Evolutionary conservation across 2,797 vertebrate species (phyloP).

Genomic region (Onychomys arenicola): DNA sequence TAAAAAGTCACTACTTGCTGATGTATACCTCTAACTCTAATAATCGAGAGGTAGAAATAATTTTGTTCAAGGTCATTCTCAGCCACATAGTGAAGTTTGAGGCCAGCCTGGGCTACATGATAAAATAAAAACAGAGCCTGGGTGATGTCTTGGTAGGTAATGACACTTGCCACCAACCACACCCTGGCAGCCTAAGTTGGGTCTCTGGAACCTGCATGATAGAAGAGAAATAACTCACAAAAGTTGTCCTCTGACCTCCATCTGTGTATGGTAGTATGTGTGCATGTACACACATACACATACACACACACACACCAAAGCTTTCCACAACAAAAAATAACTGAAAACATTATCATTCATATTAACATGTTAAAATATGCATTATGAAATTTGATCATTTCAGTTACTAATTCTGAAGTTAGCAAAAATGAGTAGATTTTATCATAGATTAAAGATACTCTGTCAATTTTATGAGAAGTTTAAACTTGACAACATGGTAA

Average conservation of each 20-base stretch:
- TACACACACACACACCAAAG: background rate
- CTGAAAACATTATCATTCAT: background rate
- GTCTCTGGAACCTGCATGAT: background rate
- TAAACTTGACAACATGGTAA: background rate
- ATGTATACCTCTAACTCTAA: background rate
- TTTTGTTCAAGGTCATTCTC: background rate
- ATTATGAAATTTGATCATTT: conserved; percentile 25
- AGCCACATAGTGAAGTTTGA: background rate
- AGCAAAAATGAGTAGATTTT: background rate
- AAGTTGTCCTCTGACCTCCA: background rate
- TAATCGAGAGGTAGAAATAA: too few relatives aligned
- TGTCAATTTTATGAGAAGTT: background rate
- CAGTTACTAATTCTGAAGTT: conserved; percentile 19
- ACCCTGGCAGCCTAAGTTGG: background rate
- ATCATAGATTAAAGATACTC: background rate
- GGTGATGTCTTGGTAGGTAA: background rate
- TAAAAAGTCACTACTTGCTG: background rate
- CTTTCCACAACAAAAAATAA: background rate
- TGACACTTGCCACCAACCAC: background rate
- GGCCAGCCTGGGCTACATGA: background rate
- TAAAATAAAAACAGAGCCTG: background rate
- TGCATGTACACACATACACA: background rate
- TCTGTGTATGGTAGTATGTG: background rate
- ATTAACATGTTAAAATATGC: background rate
- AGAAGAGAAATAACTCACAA: background rate